Base-by-base conservation (phyloP, 2,113 vertebrate genomes). In the Chaenocephalus aceratus region DNA sequence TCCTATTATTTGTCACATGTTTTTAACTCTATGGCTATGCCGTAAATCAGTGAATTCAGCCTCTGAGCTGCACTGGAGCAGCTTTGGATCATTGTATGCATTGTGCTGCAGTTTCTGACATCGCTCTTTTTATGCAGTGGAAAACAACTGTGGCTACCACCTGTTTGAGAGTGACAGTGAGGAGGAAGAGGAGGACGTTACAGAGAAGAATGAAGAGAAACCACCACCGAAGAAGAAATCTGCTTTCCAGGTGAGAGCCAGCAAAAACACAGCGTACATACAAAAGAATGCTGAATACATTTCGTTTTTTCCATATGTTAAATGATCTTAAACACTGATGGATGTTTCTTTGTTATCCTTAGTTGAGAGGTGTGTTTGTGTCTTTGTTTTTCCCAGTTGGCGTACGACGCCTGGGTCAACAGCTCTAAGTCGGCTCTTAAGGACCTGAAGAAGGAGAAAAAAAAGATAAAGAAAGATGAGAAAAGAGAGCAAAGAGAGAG, bases 321-420 rank as follows among this genome's bases (percentile, higher is more conserved):
- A 5, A n/a, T 1, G 57, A 30, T 26, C 10, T 15, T 15, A 30
- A 72, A 16, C 45, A 18, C 26, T 14, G 59, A 7, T 54, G 34
- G 36, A 0, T 79, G 6, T 64, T 11, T 2, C 15, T 26, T 1
- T 36, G 18, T 12, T 69, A 11, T 66, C 23, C 65, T 46, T 30
- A 53, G 4, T 49, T 10, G 15, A 34, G 15, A 18, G 0, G 1
- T 72, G 16, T 10, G 7, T 61, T 23, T 69, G 44, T 77, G 62
- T 41, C 44, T 72, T 36, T 80, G 18, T 48, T 66, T 15, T 41
- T 44, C 18, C 3, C 76, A 95, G 96, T 84, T 96, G 79, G 91
- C 94, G 0, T 95, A 94, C 56, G 83, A 95, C 2, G 94, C 96
- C n/a, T 96, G 94, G 95, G 89, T 93, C 51, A 93, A 92, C 30